Percentiles rank a stretch among this genome's conserved stretches.
Conservation (phyloP, 2,797 vertebrate species). For the Tenualosa thibaudeaui region DNA sequence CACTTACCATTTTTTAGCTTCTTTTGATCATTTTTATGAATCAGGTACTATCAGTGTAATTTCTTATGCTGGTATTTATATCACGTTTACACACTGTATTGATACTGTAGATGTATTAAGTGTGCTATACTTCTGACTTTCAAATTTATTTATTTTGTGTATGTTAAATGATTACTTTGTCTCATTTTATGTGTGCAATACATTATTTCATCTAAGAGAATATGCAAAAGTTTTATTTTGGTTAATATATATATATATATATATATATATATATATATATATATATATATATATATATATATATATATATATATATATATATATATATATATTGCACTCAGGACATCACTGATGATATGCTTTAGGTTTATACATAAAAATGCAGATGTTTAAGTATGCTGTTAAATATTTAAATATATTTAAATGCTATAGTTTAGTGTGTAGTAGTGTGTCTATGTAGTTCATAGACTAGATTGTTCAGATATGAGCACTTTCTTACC, state of each 20-base stretch:
- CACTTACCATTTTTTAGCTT: not conserved
- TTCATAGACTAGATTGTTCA: not conserved
- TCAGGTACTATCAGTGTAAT: constrained; percentile 21
- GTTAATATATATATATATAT: not conserved
- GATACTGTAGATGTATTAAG: constrained; percentile 18
- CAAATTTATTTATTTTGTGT: constrained; percentile 4
- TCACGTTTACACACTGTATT: constrained; percentile 15
- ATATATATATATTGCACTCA: not conserved
- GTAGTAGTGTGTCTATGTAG: no score
- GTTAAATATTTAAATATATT: constrained; percentile 15
- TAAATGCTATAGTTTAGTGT: constrained; percentile 5
- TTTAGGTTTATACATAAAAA: not conserved
- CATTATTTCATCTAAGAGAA: not conserved
- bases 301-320: no score
- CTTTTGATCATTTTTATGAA: not conserved
- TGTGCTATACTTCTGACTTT: constrained; percentile 18
- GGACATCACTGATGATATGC: not conserved
- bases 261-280: no score
- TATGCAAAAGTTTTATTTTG: constrained; percentile 24
- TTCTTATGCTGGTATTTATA: constrained; percentile 6
- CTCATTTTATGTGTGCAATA: constrained; percentile 17
- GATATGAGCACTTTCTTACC: constrained; percentile 11
- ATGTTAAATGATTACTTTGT: not conserved
- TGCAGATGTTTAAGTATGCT: constrained; percentile 1
- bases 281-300: not conserved